Evolutionary conservation across 2,113 vertebrate genomes (phyloP), one percentile per base, ranked within the genome.

Genomic region (Rhodinocichla rosea): DNA sequence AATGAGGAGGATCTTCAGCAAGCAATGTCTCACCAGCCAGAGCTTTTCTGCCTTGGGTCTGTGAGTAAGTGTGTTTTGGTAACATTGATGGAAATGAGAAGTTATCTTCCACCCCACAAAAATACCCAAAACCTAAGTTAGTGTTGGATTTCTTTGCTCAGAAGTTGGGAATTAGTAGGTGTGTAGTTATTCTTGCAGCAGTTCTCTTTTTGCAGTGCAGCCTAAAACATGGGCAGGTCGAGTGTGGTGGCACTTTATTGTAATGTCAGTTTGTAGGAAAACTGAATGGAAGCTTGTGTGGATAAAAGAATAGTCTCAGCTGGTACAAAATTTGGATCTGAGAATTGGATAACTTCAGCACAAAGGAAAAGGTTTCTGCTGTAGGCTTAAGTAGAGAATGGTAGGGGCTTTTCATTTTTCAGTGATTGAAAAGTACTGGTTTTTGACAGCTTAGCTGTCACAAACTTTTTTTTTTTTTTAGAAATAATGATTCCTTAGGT

Each of bases 321-420:
- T 1, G 10, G 39, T 23, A n/a, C 26, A 53, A 73, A 83, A 86
- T 77, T 50, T 74, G 17, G 1, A 10, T 71, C n/a, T 0, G 0
- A 13, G 7, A 62, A 42, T 40, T 75, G 35, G 33, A 33, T 74
- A 79, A 67, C 44, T 81, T 39, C 13, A 81, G 59, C 59, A 86
- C 21, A 80, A 86, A 80, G n/a, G 8, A 49, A n/a, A 60, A 42
- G 2, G 13, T 47, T 88, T 78, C 59, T 85, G 11, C 30, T 2
- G 0, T 64, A 68, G 53, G 12, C 53, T 78, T 79, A 64, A 74
- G 10, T 47, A 77, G 50, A 56, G 9, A 15, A 8, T 62, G 37
- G 14, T 69, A n/a, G 59, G 14, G 10, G 2, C 6, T 83, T 79
- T 69, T 81, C 0, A 4, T 81, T 85, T 93, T 47, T 73, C 40